A percentile compares a stretch with the other conserved stretches of the same genome.
These are phyloP conservation scores for Sycophila sp. DNA, from an alignment of 1,140 invertebrate genomes.

Conservation along the genomic window DNA sequence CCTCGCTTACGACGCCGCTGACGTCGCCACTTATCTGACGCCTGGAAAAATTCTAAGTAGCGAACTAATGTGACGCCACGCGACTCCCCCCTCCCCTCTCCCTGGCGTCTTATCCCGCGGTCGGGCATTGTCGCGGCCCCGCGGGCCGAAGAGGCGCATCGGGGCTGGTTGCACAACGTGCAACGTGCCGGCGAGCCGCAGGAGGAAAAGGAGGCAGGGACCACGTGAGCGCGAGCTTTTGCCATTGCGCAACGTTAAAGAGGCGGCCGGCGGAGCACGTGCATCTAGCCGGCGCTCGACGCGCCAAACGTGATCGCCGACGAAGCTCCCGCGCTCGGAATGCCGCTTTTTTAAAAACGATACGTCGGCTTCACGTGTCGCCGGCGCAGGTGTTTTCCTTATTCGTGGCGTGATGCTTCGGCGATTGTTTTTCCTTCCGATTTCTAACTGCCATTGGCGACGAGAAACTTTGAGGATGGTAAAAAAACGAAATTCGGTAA, in stretches of 20 bases:
- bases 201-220: constrained; percentile 6
- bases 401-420: too few species aligned
- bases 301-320: constrained; percentile 4
- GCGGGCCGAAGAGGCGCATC: background rate
- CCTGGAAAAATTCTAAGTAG: constrained; percentile 20
- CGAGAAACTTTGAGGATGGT: too few species aligned
- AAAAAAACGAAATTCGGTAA: too few species aligned
- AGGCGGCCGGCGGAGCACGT: background rate
- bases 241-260: constrained; percentile 31
- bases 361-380: background rate
- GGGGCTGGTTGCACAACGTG: too few species aligned
- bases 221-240: constrained; percentile 45
- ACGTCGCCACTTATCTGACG: background rate
- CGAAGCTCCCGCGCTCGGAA: background rate
- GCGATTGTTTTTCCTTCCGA: too few species aligned
- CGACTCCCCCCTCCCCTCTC: too few species aligned
- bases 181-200: background rate
- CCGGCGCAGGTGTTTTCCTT: background rate
- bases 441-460: too few species aligned
- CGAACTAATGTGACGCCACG: constrained; percentile 26
- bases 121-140: background rate
- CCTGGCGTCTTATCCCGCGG: too few species aligned
- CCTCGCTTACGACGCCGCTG: background rate
- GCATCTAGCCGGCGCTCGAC: background rate
- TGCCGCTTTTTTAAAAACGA: background rate